A percentile compares a stretch with the other conserved stretches of the same genome.
These are phyloP conservation scores for Lamellibrachia satsuma DNA, from an alignment of 2,888 invertebrate species.

Conservation along the genomic window DNA sequence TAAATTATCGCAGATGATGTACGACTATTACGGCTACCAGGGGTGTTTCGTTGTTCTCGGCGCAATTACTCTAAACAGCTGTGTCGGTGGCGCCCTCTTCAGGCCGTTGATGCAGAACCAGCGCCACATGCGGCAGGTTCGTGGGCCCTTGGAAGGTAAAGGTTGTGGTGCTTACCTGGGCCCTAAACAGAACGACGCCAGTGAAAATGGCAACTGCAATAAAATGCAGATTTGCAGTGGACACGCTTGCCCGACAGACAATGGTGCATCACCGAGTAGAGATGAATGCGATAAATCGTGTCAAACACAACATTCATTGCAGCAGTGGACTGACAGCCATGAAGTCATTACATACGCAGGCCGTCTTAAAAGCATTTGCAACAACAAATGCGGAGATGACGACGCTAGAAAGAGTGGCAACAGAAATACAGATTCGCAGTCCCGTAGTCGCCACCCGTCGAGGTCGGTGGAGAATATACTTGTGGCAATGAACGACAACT, in stretches of 20 bases:
- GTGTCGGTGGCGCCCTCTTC: conserved; percentile 24
- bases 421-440: neutral
- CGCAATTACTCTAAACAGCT: conserved; percentile 18
- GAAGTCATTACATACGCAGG: neutral
- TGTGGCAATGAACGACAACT: neutral
- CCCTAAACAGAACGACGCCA: neutral
- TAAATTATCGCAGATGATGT: conserved; percentile 18
- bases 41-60: conserved; percentile 22
- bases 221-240: neutral
- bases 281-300: neutral
- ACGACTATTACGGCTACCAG: conserved; percentile 21
- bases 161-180: neutral
- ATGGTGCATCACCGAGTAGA: neutral
- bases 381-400: neutral
- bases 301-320: neutral
- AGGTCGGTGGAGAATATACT: conserved; percentile 23
- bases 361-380: neutral
- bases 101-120: conserved; percentile 19
- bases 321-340: neutral
- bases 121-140: neutral
- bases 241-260: neutral
- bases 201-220: neutral
- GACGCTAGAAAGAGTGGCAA: neutral
- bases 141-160: neutral
- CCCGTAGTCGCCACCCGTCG: neutral